phyloP scores from a whole-genome alignment of 2,113 vertebrate genomes.

The Salvator merianae region DNA sequence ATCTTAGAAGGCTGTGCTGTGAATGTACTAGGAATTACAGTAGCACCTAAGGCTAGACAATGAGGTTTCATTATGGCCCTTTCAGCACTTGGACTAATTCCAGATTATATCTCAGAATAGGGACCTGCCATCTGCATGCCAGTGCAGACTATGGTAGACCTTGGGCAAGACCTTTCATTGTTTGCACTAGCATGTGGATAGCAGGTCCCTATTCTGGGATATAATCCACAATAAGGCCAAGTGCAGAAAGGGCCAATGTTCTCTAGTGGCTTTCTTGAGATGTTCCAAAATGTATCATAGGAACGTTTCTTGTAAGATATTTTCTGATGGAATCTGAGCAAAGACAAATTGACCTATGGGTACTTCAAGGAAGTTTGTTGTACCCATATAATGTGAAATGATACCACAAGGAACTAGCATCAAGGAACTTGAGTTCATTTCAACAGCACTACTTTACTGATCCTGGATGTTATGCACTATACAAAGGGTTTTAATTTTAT shows the following conservation, averaged over 20 bases:
- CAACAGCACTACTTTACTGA: constrained; percentile 28
- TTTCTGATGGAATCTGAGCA: constrained; percentile 28
- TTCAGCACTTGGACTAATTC: too few relatives aligned
- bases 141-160: too few relatives aligned
- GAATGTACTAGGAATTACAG: not conserved
- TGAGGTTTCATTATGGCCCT: too few relatives aligned
- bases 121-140: too few relatives aligned
- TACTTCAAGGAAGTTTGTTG: constrained; percentile 38
- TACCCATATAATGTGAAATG: constrained; percentile 31
- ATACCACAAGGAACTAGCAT: constrained; percentile 14
- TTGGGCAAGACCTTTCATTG: too few relatives aligned
- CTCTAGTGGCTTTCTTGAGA: not conserved
- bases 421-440: constrained; percentile 38
- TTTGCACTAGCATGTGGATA: too few relatives aligned
- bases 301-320: constrained; percentile 5
- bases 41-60: constrained; percentile 2
- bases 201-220: too few relatives aligned
- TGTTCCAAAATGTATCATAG: constrained; percentile 3
- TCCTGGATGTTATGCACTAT: constrained; percentile 30
- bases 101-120: too few relatives aligned
- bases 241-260: too few relatives aligned
- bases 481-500: constrained; percentile 43
- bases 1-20: not conserved
- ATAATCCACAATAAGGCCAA: too few relatives aligned
- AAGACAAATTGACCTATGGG: constrained; percentile 32